These are phyloP conservation scores for Cheilosia soror DNA, from an alignment of 2,888 invertebrate species.

Conservation along the genomic window DNA sequence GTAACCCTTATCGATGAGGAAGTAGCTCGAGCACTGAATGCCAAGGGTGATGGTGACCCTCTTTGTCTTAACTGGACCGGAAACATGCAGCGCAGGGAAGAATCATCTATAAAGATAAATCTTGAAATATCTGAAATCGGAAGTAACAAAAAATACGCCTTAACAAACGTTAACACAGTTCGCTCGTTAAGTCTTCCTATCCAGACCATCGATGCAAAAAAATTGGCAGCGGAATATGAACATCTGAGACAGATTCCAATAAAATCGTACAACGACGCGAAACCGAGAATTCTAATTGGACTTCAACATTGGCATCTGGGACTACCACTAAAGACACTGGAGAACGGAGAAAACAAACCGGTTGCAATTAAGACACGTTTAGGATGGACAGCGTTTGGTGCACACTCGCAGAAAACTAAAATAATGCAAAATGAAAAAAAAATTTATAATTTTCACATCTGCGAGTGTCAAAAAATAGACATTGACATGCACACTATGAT, in stretches of 20 bases:
- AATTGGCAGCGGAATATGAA: background rate
- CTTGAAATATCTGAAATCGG: conserved; percentile 15
- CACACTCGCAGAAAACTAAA: too few relatives aligned
- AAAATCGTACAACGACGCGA: conserved; percentile 19
- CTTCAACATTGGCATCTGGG: conserved; percentile 15
- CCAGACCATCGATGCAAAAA: conserved; percentile 3
- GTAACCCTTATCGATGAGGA: conserved; percentile 25
- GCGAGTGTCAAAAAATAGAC: too few relatives aligned
- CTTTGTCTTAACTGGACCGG: conserved; percentile 27
- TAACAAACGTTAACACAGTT: conserved; percentile 5
- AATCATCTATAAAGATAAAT: too few relatives aligned
- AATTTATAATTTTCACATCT: too few relatives aligned
- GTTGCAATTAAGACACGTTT: conserved; percentile 21
- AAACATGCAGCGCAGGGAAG: conserved; percentile 1
- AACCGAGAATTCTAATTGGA: conserved; percentile 7
- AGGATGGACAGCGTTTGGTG: conserved; percentile 23
- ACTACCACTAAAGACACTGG: conserved; percentile 1
- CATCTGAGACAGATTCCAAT: conserved; percentile 15
- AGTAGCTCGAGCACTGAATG: background rate
- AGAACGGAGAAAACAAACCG: conserved; percentile 1
- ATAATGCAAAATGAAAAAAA: too few relatives aligned
- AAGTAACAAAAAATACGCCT: background rate
- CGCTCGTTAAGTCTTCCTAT: conserved; percentile 2
- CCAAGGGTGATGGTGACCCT: background rate
- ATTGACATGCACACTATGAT: too few relatives aligned